Base-by-base conservation (phyloP, 2,113 vertebrate genomes). In the Diphyllodes magnificus region DNA sequence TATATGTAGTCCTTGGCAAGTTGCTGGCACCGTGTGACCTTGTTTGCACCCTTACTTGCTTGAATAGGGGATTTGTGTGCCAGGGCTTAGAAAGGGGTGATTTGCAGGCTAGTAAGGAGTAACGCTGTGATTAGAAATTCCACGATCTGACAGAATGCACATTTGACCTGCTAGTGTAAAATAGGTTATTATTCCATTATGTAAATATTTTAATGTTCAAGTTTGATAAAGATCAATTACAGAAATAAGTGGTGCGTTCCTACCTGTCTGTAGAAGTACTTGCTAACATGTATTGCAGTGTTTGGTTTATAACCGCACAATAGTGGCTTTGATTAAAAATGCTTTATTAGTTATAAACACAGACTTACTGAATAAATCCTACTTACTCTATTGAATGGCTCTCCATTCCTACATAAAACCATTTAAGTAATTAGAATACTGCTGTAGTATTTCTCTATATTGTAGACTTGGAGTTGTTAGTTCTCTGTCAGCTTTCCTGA, bases 291-390 rank as follows among this genome's bases (percentile, higher is more conserved):
- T 60, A 56, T 66, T 78, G 56, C 24, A 57, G 47, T 1, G 2
- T 83, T 95, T 80, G 64, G 35, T 78, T 95, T 86, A 45, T 78
- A 81, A 64, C 51, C 3, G 40, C 68, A 94, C 96, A 97, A 96
- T 96, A 93, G 93, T 53, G 71, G 76, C 92, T 95, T 96, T 97
- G 85, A 96, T 94, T 95, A 92, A 65, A 88, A 93, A 87, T 95
- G 42, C 94, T 92, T 95, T 95, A 89, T 94, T 86, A 94, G 85
- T 91, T 93, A 95, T 66, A 93, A 95, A 95, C 57, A 7, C 71
- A 90, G 82, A 88, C 70, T 96, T 96, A 92, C 40, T 79, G 76
- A 73, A 56, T 88, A 96, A 97, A 94, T 95, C 93, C 82, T 96
- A 5, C 53, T 96, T 95, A 90, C 64, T 94, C 44, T 73, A 60